Percentiles rank a stretch among this genome's conserved stretches.
Evolutionary conservation across 2,888 invertebrate species (phyloP).

Genomic region (Autographa pulchrina): DNA sequence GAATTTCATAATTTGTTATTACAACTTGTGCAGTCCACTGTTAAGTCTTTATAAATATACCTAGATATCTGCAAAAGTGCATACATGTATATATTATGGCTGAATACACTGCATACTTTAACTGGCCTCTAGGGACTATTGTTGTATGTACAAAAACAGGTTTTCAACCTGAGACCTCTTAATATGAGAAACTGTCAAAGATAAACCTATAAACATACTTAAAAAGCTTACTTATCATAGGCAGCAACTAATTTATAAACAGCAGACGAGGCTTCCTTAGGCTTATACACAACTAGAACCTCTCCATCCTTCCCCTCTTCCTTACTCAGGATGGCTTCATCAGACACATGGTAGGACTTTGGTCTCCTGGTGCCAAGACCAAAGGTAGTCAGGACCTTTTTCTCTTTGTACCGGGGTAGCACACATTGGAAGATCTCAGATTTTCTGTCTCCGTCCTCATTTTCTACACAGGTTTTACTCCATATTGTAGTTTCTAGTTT

Average conservation of each 20-base stretch:
- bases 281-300: slow-evolving; percentile 76
- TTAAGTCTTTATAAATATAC: too few relatives aligned
- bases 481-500: slow-evolving; percentile 76
- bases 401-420: slow-evolving; percentile 80
- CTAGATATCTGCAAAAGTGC: too few relatives aligned
- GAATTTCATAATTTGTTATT: too few relatives aligned
- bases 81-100: too few relatives aligned
- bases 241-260: slow-evolving; percentile 70
- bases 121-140: too few relatives aligned
- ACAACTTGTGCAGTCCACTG: too few relatives aligned
- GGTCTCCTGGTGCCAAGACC: slow-evolving; percentile 49
- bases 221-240: slow-evolving; percentile 54
- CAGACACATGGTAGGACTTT: slow-evolving; percentile 46
- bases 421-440: slow-evolving; percentile 78
- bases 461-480: slow-evolving; percentile 75
- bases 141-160: too few relatives aligned
- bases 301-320: slow-evolving; percentile 76
- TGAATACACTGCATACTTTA: too few relatives aligned
- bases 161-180: too few relatives aligned
- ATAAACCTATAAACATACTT: too few relatives aligned
- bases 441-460: slow-evolving; percentile 70
- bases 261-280: slow-evolving; percentile 70
- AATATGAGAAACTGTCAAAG: too few relatives aligned
- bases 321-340: slow-evolving; percentile 69
- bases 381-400: slow-evolving; percentile 65